Conservation (phyloP, 1,140 invertebrate species). For the Diabrotica undecimpunctata region DNA sequence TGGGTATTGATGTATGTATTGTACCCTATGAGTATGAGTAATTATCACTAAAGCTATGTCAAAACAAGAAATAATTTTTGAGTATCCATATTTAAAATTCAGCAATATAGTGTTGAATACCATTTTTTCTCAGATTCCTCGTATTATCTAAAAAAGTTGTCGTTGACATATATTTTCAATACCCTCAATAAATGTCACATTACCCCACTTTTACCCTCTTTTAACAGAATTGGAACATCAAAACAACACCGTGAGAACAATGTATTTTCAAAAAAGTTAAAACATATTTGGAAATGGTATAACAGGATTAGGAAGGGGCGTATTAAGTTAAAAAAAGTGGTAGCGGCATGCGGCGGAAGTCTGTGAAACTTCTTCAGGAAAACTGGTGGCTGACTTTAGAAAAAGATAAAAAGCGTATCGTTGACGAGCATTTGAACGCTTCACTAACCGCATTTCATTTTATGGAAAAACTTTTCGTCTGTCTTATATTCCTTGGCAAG, state of each 20-base stretch:
- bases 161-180: too few relatives aligned
- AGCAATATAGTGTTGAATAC: too few relatives aligned
- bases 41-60: too few relatives aligned
- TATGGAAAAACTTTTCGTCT: constrained; percentile 31
- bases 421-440: constrained; percentile 37
- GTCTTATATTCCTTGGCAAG: neutral
- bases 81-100: too few relatives aligned
- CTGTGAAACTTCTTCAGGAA: constrained; percentile 30
- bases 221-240: neutral
- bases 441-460: constrained; percentile 37
- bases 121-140: too few relatives aligned
- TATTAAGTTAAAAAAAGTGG: constrained; percentile 33
- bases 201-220: too few relatives aligned
- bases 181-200: too few relatives aligned
- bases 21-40: too few relatives aligned
- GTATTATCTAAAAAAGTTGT: too few relatives aligned
- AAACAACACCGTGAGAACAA: neutral
- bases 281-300: constrained; percentile 29
- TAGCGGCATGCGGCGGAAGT: constrained; percentile 22
- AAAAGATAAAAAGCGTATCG: constrained; percentile 33
- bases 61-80: too few relatives aligned
- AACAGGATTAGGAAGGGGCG: constrained; percentile 31
- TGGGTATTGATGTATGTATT: too few relatives aligned
- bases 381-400: neutral
- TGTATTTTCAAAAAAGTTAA: neutral